phyloP scores from a whole-genome alignment of 2,888 invertebrate species.

The Pimpla rufipes region DNA sequence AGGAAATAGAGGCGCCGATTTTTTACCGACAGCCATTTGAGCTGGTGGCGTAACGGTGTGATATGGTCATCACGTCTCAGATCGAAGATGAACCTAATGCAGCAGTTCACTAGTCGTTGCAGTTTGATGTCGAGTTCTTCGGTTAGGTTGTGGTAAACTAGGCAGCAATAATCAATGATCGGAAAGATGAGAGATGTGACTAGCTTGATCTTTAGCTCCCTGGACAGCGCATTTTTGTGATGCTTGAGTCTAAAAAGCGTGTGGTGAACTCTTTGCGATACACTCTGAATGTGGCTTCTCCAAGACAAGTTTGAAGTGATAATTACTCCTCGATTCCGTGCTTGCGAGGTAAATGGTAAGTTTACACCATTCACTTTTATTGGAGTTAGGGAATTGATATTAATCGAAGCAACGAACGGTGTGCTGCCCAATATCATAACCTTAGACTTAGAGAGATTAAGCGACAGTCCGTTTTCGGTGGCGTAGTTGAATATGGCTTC shows the following conservation, averaged over 20 bases:
- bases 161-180: slow-evolving; percentile 42
- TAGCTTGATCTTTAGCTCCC: slow-evolving; percentile 13
- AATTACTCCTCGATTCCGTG: slow-evolving; percentile 29
- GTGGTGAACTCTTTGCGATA: slow-evolving; percentile 20
- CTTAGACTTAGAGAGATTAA: slow-evolving; percentile 11
- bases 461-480: background rate
- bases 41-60: slow-evolving; percentile 34
- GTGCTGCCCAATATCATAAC: background rate
- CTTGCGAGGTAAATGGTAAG: slow-evolving; percentile 22
- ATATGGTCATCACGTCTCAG: slow-evolving; percentile 39
- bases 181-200: slow-evolving; percentile 45
- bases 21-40: slow-evolving; percentile 47
- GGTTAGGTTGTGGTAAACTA: slow-evolving; percentile 40
- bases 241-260: slow-evolving; percentile 35
- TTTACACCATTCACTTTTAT: background rate
- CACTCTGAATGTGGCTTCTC: background rate
- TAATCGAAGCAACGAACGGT: background rate
- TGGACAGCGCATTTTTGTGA: slow-evolving; percentile 31
- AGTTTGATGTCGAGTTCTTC: slow-evolving; percentile 39
- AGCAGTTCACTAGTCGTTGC: slow-evolving; percentile 34
- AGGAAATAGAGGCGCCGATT: slow-evolving; percentile 20
- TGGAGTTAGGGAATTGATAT: background rate
- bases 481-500: slow-evolving; percentile 10
- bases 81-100: slow-evolving; percentile 47
- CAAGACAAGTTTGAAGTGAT: slow-evolving; percentile 30